Conservation (phyloP, 2,113 vertebrate species). For the Saccopteryx bilineata region DNA sequence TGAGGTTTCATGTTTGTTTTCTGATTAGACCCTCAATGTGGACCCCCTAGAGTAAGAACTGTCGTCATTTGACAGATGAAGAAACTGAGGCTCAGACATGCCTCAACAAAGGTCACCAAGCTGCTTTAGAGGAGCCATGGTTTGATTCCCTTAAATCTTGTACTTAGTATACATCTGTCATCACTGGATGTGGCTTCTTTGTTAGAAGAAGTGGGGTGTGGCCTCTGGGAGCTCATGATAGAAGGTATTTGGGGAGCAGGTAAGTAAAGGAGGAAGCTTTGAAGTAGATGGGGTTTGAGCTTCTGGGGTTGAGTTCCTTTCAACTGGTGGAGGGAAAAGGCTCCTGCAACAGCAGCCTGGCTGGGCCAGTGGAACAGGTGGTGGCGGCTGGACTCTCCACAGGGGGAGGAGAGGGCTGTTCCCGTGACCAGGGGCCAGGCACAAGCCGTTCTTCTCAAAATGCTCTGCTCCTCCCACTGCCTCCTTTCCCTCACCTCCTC, state of each 20-base stretch:
- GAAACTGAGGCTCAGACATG: neutral
- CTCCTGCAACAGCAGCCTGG: neutral
- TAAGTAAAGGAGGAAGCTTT: neutral
- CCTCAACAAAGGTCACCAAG: neutral
- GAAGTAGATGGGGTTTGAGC: constrained; percentile 12
- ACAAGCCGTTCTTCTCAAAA: neutral
- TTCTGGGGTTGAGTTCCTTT: neutral
- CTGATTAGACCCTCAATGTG: neutral
- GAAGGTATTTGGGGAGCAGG: neutral
- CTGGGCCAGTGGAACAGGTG: neutral
- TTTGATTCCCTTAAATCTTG: neutral
- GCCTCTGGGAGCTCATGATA: neutral
- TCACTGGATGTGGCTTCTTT: neutral
- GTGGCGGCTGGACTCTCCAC: neutral
- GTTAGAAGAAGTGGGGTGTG: neutral
- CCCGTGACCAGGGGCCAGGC: neutral
- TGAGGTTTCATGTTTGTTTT: neutral
- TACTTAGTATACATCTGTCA: neutral
- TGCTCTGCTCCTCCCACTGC: neutral
- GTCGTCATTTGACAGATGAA: neutral
- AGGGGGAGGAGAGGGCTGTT: neutral
- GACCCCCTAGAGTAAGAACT: neutral
- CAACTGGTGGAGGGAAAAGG: neutral
- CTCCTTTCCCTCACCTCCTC: neutral
- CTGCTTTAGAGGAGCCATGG: neutral